Conservation (phyloP, 2,888 invertebrate genomes). For the Bedellia somnulentella region DNA sequence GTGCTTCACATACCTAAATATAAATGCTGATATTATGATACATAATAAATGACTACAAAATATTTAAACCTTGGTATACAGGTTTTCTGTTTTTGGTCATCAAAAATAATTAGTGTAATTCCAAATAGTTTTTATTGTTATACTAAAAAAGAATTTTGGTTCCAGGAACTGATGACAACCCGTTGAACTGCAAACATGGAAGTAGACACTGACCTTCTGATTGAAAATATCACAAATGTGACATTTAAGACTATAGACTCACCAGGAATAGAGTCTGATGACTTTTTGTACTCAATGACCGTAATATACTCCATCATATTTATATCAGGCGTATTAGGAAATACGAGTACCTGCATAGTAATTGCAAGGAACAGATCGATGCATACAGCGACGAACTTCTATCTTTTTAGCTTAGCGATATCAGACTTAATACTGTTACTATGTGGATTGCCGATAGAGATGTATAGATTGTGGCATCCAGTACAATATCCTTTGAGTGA, state of each 20-base stretch:
- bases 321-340: slow-evolving; percentile 75
- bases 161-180: no score
- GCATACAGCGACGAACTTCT: slow-evolving; percentile 85
- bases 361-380: slow-evolving; percentile 75
- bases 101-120: no score
- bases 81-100: no score
- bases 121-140: no score
- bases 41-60: no score
- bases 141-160: no score
- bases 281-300: slow-evolving; percentile 67
- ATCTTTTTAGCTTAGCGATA: slow-evolving; percentile 76
- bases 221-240: slow-evolving; percentile 27
- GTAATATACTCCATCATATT: slow-evolving; percentile 69
- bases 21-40: no score
- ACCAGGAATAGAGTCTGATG: slow-evolving; percentile 55
- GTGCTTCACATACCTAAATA: no score
- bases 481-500: slow-evolving; percentile 76
- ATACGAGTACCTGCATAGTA: slow-evolving; percentile 77
- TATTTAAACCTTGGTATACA: no score
- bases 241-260: slow-evolving; percentile 14
- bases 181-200: slow-evolving; percentile 19
- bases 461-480: slow-evolving; percentile 75
- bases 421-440: slow-evolving; percentile 74
- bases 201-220: slow-evolving; percentile 17
- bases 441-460: slow-evolving; percentile 79